Evolutionary conservation across 30 jellyfish, hydroid and myxozoan genomes (phyloP), one percentile per base, ranked within the genome.

Genomic region (Cassiopea xamachana): DNA sequence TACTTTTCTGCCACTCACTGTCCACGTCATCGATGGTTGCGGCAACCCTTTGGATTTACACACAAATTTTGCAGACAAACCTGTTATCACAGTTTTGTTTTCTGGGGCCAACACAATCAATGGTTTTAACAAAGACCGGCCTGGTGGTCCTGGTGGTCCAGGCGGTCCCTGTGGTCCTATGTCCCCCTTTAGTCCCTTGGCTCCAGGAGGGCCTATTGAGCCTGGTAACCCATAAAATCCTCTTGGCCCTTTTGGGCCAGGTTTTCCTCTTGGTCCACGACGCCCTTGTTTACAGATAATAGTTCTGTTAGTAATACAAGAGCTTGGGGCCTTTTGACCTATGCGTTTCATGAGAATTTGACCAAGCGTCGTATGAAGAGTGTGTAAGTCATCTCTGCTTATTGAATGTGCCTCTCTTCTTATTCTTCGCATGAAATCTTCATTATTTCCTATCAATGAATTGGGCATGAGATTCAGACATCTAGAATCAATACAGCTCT

Each of bases 111-210:
- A 12, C 4, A 39, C 55, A 14, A 73, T 73, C 4, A 6, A 9
- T 39, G 82, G 82, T 73, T 17, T 59, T 73, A 59, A n/a, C 44
- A 49, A 49, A 4, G 50, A 14, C 16, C 39, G 39, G 39, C 39
- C 39, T 27, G 39, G 39, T 27, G 39, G 39, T 27, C 39, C 39
- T 27, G 39, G 82, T 73, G 82, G 82, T 43, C 85, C 85, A 47
- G 85, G 85, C 19, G 85, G 85, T 45, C 85, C 85, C 0, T 0
- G 69, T 7, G 27, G 85, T 48, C 85, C 85, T 15, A 15, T 39
- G 39, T 45, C 69, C 7, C 85, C 85, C 13, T 51, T 7, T 16
- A 2, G 72, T 1, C 85, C 85, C 45, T 14, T 47, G 14, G 15
- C 7, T 6, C 85, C 85, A 15, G 85, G 85, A 15, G 70, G 71